Percentiles rank a stretch among this genome's conserved stretches.
phyloP scores from a whole-genome alignment of 2,113 vertebrate species.

The Anolis carolinensis region DNA sequence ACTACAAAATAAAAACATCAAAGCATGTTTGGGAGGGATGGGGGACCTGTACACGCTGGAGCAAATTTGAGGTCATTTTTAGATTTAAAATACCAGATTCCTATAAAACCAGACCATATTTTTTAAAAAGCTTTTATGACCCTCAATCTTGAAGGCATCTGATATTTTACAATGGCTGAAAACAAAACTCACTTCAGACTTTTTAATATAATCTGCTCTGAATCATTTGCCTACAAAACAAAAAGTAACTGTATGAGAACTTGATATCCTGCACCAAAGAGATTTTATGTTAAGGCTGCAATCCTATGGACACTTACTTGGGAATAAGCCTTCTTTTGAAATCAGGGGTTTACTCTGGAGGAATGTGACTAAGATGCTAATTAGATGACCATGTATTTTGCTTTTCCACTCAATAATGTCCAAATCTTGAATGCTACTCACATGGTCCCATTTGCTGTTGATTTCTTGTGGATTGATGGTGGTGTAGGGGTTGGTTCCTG shows the following conservation, averaged over 20 bases:
- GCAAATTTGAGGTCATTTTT: too few species aligned
- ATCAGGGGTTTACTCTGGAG: not conserved
- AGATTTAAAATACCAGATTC: too few species aligned
- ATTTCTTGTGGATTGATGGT: conserved; percentile 95
- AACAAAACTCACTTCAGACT: not conserved
- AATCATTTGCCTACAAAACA: not conserved
- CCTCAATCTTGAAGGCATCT: too few species aligned
- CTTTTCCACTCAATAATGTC: not conserved
- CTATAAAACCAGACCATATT: too few species aligned
- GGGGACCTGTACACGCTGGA: too few species aligned
- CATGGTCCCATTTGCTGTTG: conserved; percentile 97
- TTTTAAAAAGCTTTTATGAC: too few species aligned
- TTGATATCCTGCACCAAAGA: not conserved
- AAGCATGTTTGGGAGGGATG: too few species aligned
- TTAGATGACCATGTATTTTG: not conserved
- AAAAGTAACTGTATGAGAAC: conserved; percentile 2
- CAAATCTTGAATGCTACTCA: conserved; percentile 70
- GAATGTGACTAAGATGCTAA: conserved; percentile 16
- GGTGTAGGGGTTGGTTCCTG: conserved; percentile 94
- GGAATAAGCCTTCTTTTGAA: not conserved
- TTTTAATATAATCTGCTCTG: not conserved
- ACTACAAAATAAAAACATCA: too few species aligned
- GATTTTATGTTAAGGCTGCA: not conserved
- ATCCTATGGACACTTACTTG: not conserved
- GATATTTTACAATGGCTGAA: too few species aligned